These are phyloP conservation scores for Leptoteleia sp. DNA, from an alignment of 1,140 invertebrate species.

Conservation along the genomic window DNA sequence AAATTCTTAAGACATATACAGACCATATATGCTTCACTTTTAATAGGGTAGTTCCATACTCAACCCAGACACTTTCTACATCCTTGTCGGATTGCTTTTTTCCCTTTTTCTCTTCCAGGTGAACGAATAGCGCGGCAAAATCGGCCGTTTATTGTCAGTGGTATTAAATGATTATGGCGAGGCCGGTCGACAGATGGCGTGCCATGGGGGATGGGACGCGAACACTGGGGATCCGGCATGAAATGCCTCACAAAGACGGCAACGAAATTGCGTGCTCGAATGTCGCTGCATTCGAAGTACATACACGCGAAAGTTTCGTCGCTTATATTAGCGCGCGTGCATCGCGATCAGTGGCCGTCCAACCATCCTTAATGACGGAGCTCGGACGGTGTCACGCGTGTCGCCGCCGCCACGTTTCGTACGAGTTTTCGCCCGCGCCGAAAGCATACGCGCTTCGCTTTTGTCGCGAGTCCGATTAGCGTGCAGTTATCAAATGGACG, in stretches of 20 bases:
- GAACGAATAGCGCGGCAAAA: too few relatives aligned
- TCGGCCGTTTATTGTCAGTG: slow-evolving; percentile 2
- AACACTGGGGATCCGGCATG: slow-evolving; percentile 9
- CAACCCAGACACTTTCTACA: too few relatives aligned
- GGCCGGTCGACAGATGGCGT: slow-evolving; percentile 20
- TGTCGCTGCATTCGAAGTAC: slow-evolving; percentile 32
- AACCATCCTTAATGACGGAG: slow-evolving; percentile 70
- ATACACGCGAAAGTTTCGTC: slow-evolving; percentile 65
- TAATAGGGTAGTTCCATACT: too few relatives aligned
- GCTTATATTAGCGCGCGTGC: slow-evolving; percentile 69
- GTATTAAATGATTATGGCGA: slow-evolving; percentile 11
- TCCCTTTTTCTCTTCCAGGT: too few relatives aligned
- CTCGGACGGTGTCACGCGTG: slow-evolving; percentile 51
- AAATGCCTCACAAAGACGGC: slow-evolving; percentile 35
- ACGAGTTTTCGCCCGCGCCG: slow-evolving; percentile 42
- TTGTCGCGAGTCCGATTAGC: slow-evolving; percentile 38
- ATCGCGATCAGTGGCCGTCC: slow-evolving; percentile 71
- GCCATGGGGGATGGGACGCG: slow-evolving; percentile 17
- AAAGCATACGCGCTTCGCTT: slow-evolving; percentile 27
- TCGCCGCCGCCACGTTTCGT: slow-evolving; percentile 35
- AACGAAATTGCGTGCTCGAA: slow-evolving; percentile 37
- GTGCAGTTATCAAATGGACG: slow-evolving; percentile 1
- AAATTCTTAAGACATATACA: too few relatives aligned
- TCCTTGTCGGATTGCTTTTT: too few relatives aligned
- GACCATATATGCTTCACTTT: too few relatives aligned